Base-by-base conservation (phyloP, 2,113 vertebrate genomes). In the Acrocephalus kingi region DNA sequence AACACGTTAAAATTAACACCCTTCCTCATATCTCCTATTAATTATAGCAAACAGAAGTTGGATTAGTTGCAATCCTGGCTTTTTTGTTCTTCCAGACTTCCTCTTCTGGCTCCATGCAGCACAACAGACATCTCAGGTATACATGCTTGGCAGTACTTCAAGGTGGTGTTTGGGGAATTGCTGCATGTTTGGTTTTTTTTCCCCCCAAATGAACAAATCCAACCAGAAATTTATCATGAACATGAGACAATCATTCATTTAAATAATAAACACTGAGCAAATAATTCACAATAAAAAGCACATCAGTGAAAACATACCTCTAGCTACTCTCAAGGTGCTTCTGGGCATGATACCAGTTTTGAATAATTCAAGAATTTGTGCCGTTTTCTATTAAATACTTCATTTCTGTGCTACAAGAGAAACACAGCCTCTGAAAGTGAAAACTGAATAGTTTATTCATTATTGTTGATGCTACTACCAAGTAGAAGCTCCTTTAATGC, bases 61-160 rank as follows among this genome's bases (percentile, higher is more conserved):
- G 80, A 90, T 69, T 55, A 66, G 46, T 62, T 92, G 69, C 45
- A 77, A 51, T 94, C 61, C 80, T 3, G 0, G 73, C 72, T 71
- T 86, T 75, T 35, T 85, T 67, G 52, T 82, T 90, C 64, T 81
- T 73, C 87, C 87, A 89, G 69, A 52, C n/a, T 90, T 86, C 68
- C 71, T 84, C 30, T 91, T 86, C 74, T 52, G 71, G 41, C 69
- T 79, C 87, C 66, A 10, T 20, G 43, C 84, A 58, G 77, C 64
- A 61, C 84, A 55, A 24, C 8, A 72, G 84, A 39, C 15, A 82
- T 63, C 84, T 84, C 93, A 87, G 84, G 67, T 79, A 66, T 13
- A 93, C 21, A 25, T 11, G 37, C 49, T 84, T 64, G 56, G 80
- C 77, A 64, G n/a, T 19, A 54, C 89, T 94, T 91, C 89, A 87